phyloP scores from a whole-genome alignment of 2,888 invertebrate species.

The Eurytoma adleriae region DNA sequence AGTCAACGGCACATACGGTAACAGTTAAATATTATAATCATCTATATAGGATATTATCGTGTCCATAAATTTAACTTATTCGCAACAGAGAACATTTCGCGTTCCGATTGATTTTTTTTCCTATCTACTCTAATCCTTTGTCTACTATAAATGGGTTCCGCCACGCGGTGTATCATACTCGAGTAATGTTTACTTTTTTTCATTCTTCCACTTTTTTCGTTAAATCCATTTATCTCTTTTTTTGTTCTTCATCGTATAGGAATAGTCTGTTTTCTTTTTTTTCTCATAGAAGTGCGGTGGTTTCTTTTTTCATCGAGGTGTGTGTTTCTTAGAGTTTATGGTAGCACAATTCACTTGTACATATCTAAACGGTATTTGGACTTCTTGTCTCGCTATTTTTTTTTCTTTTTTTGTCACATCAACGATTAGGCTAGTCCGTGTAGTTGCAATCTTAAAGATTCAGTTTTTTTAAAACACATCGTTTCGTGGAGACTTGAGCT shows the following conservation, averaged over 20 bases:
- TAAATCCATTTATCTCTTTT: not conserved
- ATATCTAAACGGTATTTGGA: conserved; percentile 29
- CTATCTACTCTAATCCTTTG: conserved; percentile 39
- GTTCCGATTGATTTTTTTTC: conserved; percentile 44
- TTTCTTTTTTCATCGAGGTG: not conserved
- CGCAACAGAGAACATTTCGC: conserved; percentile 45
- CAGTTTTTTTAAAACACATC: conserved; percentile 11
- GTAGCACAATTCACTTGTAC: conserved; percentile 20
- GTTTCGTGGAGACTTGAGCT: conserved; percentile 10
- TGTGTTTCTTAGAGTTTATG: conserved; percentile 2
- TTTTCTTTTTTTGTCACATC: conserved; percentile 19
- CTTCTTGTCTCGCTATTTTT: not conserved
- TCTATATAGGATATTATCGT: conserved; percentile 40
- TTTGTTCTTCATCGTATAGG: conserved; percentile 13
- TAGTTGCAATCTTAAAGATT: conserved; percentile 32
- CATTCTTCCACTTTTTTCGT: not conserved
- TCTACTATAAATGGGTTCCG: conserved; percentile 46
- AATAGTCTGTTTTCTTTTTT: conserved; percentile 20
- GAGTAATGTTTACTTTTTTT: conserved; percentile 8
- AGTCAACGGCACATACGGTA: conserved; percentile 57
- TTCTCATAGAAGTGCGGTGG: conserved; percentile 1
- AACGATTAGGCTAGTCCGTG: conserved; percentile 39
- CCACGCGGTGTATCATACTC: conserved; percentile 26
- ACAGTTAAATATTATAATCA: conserved; percentile 48
- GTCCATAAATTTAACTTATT: conserved; percentile 48